These are phyloP conservation scores for Neoitamus cyanurus DNA, from an alignment of 2,888 invertebrate genomes.

Conservation along the genomic window DNA sequence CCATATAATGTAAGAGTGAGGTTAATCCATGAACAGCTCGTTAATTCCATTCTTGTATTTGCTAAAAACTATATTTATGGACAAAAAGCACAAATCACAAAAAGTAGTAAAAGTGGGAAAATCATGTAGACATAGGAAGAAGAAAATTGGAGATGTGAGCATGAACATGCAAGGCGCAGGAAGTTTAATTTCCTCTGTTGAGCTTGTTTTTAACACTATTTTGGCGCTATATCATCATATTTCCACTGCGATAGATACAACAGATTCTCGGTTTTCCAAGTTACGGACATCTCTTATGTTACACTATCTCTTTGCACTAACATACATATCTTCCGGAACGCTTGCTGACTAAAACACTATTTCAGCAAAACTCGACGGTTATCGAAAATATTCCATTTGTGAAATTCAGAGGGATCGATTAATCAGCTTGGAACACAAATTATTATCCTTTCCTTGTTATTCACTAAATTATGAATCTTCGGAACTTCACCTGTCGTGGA, in stretches of 20 bases:
- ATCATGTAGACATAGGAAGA: neutral
- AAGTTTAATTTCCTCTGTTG: neutral
- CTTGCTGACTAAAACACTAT: neutral
- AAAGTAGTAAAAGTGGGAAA: constrained; percentile 18
- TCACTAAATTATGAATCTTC: neutral
- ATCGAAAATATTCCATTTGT: neutral
- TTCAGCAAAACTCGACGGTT: neutral
- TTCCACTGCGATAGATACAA: neutral
- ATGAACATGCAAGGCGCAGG: neutral
- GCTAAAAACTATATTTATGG: neutral
- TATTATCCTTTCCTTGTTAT: neutral
- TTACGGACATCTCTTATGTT: neutral
- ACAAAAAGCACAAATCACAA: constrained; percentile 30
- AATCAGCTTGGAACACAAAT: neutral
- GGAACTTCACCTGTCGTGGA: neutral
- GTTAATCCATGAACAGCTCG: constrained; percentile 49
- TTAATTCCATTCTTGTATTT: constrained; percentile 48
- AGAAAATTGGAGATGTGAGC: neutral
- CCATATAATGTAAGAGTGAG: constrained; percentile 48
- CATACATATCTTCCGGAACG: neutral
- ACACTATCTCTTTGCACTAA: neutral
- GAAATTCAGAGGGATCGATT: neutral
- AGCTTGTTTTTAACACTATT: constrained; percentile 1
- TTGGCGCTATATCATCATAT: constrained; percentile 24
- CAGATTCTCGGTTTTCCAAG: neutral